Percentiles rank a stretch among this genome's conserved stretches.
phyloP scores from a whole-genome alignment of 35 echinoderm and acorn worm genomes.

The Patiria miniata region DNA sequence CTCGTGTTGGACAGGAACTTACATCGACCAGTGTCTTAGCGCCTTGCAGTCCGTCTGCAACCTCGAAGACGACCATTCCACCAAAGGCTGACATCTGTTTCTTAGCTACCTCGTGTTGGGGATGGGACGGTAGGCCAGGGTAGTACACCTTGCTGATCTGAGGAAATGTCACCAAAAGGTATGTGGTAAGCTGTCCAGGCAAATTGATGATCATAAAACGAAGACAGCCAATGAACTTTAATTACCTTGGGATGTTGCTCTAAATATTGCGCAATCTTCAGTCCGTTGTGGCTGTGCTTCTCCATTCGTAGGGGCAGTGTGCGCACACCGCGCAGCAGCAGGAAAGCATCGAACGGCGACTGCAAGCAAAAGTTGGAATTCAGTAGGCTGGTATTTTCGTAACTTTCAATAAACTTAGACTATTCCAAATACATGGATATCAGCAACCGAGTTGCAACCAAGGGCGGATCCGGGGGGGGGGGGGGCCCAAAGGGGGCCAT shows the following conservation, averaged over 20 bases:
- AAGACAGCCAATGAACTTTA: too few relatives aligned
- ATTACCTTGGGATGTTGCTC: slow-evolving; percentile 88
- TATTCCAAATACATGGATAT: too few relatives aligned
- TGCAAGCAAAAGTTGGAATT: neutral
- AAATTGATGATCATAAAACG: too few relatives aligned
- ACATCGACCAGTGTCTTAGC: slow-evolving; percentile 80
- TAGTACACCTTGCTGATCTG: slow-evolving; percentile 78
- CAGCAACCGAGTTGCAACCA: too few relatives aligned
- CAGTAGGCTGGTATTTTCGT: too few relatives aligned
- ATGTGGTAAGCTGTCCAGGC: too few relatives aligned
- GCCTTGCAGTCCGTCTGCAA: slow-evolving; percentile 57
- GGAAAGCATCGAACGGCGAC: slow-evolving; percentile 81
- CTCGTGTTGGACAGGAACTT: neutral
- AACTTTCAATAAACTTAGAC: too few relatives aligned
- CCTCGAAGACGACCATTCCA: slow-evolving; percentile 88
- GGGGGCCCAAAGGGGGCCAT: too few relatives aligned
- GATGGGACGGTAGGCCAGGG: slow-evolving; percentile 89
- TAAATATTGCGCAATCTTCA: slow-evolving; percentile 75
- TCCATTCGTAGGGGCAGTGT: slow-evolving; percentile 86
- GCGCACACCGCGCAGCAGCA: slow-evolving; percentile 80
- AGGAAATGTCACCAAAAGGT: too few relatives aligned
- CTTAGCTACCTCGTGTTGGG: slow-evolving; percentile 94
- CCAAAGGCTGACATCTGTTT: slow-evolving; percentile 92
- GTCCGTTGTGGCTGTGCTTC: slow-evolving; percentile 77
- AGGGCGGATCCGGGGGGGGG: too few relatives aligned